Evolutionary conservation across 2,113 vertebrate genomes (phyloP).

Genomic region (Sapajus apella): DNA sequence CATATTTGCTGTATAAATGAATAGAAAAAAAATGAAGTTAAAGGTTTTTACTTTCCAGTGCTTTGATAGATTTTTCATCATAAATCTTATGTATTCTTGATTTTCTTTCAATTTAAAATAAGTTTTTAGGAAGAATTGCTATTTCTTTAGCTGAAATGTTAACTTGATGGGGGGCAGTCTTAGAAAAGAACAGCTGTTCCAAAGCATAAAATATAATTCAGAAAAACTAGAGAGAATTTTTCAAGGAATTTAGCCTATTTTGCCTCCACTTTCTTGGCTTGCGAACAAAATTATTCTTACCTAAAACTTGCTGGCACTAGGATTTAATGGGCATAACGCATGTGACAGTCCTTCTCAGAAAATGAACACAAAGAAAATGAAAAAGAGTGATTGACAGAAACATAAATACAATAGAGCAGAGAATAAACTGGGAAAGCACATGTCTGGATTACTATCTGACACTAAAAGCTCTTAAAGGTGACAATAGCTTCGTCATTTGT

Average conservation of each 20-base stretch:
- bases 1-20: background rate
- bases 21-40: background rate
- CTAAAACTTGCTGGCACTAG: conserved; percentile 2
- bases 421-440: conserved; percentile 33
- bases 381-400: conserved; percentile 66
- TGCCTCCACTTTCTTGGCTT: background rate
- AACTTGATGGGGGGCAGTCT: background rate
- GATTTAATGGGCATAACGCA: conserved; percentile 56
- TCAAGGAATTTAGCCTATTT: background rate
- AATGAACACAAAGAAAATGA: conserved; percentile 54
- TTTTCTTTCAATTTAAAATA: background rate
- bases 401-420: conserved; percentile 45
- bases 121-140: background rate
- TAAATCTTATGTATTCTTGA: background rate
- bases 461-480: conserved; percentile 65
- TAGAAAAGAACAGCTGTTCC: background rate
- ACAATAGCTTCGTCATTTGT: conserved; percentile 53
- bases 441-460: conserved; percentile 49
- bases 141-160: background rate
- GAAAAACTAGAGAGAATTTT: background rate
- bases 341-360: conserved; percentile 42
- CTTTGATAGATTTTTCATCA: background rate
- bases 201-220: background rate
- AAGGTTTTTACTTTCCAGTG: background rate
- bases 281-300: conserved; percentile 27